phyloP scores from a whole-genome alignment of 2,888 invertebrate genomes.

The Ariolimax columbianus region DNA sequence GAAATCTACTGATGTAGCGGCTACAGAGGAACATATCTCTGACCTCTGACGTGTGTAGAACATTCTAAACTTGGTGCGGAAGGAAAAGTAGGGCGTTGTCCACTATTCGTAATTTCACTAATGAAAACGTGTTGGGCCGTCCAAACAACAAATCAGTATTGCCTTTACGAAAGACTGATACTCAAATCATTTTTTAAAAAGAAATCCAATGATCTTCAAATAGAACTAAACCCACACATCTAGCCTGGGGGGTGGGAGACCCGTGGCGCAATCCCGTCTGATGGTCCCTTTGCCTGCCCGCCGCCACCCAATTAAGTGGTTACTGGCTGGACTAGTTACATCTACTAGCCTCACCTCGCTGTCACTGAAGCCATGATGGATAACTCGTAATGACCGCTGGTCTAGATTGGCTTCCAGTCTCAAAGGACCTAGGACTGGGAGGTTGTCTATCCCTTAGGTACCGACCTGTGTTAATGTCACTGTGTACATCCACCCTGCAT shows the following conservation, averaged over 20 bases:
- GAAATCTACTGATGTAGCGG: too few species aligned
- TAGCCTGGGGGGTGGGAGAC: too few species aligned
- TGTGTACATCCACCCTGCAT: not conserved
- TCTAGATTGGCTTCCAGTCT: conserved; percentile 40
- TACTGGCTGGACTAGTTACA: conserved; percentile 38
- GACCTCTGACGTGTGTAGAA: too few species aligned
- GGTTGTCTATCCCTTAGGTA: conserved; percentile 7
- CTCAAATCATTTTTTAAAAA: too few species aligned
- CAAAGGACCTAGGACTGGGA: not conserved
- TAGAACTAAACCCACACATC: too few species aligned
- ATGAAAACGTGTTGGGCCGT: not conserved
- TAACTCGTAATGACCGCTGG: conserved; percentile 39
- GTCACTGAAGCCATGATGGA: conserved; percentile 42
- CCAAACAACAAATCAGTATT: not conserved
- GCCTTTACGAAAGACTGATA: not conserved
- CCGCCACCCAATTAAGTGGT: conserved; percentile 37
- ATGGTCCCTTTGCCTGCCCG: not conserved
- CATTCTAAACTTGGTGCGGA: too few species aligned
- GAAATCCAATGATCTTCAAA: too few species aligned
- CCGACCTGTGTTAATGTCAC: not conserved
- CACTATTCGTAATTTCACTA: not conserved
- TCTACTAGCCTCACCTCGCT: conserved; percentile 40
- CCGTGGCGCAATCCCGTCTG: not conserved
- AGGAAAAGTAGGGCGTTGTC: too few species aligned
- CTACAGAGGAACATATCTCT: too few species aligned